Evolutionary conservation across 2,113 vertebrate genomes (phyloP).

Genomic region (Archocentrus centrarchus): DNA sequence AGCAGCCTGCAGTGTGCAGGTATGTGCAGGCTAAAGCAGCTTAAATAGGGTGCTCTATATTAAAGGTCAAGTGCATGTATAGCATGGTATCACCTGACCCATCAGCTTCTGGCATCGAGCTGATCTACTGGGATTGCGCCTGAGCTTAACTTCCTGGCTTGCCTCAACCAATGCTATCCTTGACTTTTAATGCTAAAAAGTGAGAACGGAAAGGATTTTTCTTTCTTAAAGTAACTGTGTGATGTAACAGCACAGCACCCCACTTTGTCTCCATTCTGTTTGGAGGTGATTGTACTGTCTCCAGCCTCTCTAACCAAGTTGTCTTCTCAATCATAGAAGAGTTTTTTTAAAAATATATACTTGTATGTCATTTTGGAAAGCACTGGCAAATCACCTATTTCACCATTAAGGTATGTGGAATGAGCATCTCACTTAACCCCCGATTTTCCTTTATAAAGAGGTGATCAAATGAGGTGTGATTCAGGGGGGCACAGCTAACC

Average conservation of each 20-base stretch:
- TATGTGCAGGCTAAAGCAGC: no score
- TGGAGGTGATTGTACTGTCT: no score
- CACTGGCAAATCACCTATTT: background rate
- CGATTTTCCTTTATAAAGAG: conserved; percentile 19
- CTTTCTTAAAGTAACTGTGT: background rate
- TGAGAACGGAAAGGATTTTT: background rate
- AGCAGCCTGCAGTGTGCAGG: no score
- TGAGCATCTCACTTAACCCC: background rate
- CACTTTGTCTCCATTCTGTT: background rate
- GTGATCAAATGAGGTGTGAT: conserved; percentile 44
- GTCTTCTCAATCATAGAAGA: background rate
- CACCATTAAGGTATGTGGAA: background rate
- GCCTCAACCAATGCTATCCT: no score
- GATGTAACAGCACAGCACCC: rapidly evolving
- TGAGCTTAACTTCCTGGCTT: no score
- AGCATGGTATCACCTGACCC: no score
- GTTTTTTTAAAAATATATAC: background rate
- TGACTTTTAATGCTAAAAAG: no score
- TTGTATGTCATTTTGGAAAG: background rate
- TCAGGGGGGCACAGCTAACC: conserved; percentile 4
- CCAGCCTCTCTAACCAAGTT: background rate
- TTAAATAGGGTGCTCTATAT: no score
- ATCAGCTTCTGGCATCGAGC: no score
- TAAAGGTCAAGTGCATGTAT: no score
- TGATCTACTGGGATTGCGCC: no score